phyloP scores from a whole-genome alignment of 64 coral and sea anemone genomes.

The Acropora tenuis region DNA sequence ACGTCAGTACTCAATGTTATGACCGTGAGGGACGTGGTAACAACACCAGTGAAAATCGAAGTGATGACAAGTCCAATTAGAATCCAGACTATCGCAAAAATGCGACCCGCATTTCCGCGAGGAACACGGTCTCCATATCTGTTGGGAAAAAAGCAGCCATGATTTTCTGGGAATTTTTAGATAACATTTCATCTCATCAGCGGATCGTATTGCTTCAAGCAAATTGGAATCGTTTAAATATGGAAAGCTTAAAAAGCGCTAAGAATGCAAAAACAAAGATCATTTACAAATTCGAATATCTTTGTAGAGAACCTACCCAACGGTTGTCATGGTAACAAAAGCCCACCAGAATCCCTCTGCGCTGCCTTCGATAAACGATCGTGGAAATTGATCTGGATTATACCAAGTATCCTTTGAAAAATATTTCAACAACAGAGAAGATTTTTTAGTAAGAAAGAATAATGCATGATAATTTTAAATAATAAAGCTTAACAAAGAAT shows the following conservation, averaged over 20 bases:
- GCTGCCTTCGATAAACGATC: slow-evolving; percentile 83
- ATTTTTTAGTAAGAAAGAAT: not conserved
- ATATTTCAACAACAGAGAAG: not conserved
- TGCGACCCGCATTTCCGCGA: slow-evolving; percentile 76
- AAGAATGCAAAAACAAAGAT: too few species aligned
- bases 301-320: slow-evolving; percentile 71
- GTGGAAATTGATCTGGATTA: slow-evolving; percentile 94
- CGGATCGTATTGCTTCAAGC: too few species aligned
- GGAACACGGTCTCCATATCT: slow-evolving; percentile 96
- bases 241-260: too few species aligned
- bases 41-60: slow-evolving; percentile 92
- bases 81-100: slow-evolving; percentile 92
- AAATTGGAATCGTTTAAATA: too few species aligned
- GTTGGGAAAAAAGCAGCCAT: not conserved
- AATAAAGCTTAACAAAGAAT: too few species aligned
- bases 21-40: slow-evolving; percentile 90
- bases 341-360: slow-evolving; percentile 99
- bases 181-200: not conserved
- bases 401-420: slow-evolving; percentile 87
- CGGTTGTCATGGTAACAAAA: slow-evolving; percentile 98
- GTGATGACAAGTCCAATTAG: slow-evolving; percentile 92
- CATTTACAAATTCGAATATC: not conserved
- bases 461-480: too few species aligned
- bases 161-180: not conserved
- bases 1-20: slow-evolving; percentile 88